phyloP scores from a whole-genome alignment of 1,140 invertebrate species.

The Cherax quadricarinatus region DNA sequence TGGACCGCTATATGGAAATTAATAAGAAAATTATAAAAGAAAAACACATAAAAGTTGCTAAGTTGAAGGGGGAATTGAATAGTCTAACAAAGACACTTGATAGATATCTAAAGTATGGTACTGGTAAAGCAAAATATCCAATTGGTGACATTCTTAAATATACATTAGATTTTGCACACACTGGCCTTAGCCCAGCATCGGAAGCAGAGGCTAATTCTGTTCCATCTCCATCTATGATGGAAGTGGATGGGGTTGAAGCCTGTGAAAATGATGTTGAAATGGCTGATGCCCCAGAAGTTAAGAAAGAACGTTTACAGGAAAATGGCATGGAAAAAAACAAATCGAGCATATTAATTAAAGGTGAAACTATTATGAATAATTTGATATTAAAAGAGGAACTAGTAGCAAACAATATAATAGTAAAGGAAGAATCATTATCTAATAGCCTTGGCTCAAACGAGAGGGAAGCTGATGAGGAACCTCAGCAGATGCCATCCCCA shows the following conservation, averaged over 20 bases:
- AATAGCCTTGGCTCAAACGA: slow-evolving; percentile 19
- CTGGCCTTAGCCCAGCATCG: slow-evolving; percentile 34
- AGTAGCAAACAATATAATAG: neutral
- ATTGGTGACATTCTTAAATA: slow-evolving; percentile 71
- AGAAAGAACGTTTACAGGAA: slow-evolving; percentile 24
- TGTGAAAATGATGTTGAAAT: slow-evolving; percentile 69
- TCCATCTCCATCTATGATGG: slow-evolving; percentile 53
- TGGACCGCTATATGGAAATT: slow-evolving; percentile 79
- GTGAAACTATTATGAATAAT: neutral
- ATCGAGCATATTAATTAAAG: neutral
- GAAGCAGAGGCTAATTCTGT: slow-evolving; percentile 41
- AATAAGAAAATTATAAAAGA: slow-evolving; percentile 77
- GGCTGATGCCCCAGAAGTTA: slow-evolving; percentile 37
- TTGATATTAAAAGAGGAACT: slow-evolving; percentile 17
- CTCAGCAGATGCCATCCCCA: slow-evolving; percentile 54
- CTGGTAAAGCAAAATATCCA: slow-evolving; percentile 68
- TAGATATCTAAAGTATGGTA: slow-evolving; percentile 75
- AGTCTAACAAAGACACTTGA: slow-evolving; percentile 77
- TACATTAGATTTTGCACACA: slow-evolving; percentile 72
- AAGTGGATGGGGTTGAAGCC: slow-evolving; percentile 48
- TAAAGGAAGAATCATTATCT: slow-evolving; percentile 23
- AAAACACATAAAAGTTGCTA: slow-evolving; percentile 77
- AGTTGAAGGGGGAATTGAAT: slow-evolving; percentile 77
- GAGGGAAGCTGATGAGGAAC: slow-evolving; percentile 23
- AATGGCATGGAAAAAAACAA: neutral